Base-by-base conservation (phyloP, 2,888 invertebrate genomes). In the Elysia crispata region DNA sequence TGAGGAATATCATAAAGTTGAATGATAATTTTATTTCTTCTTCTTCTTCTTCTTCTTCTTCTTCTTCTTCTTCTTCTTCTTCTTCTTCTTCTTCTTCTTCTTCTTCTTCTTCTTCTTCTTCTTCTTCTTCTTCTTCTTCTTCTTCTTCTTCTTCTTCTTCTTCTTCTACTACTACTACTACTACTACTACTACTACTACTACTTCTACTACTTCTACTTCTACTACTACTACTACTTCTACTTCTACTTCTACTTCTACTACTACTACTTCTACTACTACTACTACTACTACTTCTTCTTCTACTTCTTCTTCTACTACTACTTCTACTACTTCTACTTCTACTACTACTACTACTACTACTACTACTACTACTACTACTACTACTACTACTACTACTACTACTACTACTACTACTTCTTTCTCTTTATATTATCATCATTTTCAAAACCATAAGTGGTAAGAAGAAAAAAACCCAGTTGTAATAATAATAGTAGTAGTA, bases 401-500 rank as follows among this genome's bases (percentile, higher is more conserved):
- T 64, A 64, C 64, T 23, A 64, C 23, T 64, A 64, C 64, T 64
- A 64, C 64, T 64, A 64, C 64, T 23, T 20, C 23, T 64, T 64
- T 20, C 23, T 20, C 15, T 23, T 13, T 20, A 23, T 20, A 64
- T 23, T 13, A 64, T 23, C n/a, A n/a, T n/a, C n/a, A n/a, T n/a
- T n/a, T n/a, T n/a, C n/a, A n/a, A n/a, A n/a, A n/a, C n/a, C n/a
- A n/a, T n/a, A n/a, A n/a, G n/a, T n/a, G n/a, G n/a, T n/a, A n/a
- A n/a, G n/a, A n/a, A n/a, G n/a, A n/a, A n/a, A n/a, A n/a, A n/a
- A n/a, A n/a, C n/a, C n/a, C n/a, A n/a, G n/a, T n/a, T n/a, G n/a
- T n/a, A n/a, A n/a, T n/a, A n/a, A 41, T 74, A 79, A 66, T 74
- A 79, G 74, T 72, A 73, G 78, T 79, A 67, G 79, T 79, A 69